A percentile compares a stretch with the other conserved stretches of the same genome.
Evolutionary conservation across 2,113 vertebrate genomes (phyloP).

Genomic region (Prochilodus magdalenae): DNA sequence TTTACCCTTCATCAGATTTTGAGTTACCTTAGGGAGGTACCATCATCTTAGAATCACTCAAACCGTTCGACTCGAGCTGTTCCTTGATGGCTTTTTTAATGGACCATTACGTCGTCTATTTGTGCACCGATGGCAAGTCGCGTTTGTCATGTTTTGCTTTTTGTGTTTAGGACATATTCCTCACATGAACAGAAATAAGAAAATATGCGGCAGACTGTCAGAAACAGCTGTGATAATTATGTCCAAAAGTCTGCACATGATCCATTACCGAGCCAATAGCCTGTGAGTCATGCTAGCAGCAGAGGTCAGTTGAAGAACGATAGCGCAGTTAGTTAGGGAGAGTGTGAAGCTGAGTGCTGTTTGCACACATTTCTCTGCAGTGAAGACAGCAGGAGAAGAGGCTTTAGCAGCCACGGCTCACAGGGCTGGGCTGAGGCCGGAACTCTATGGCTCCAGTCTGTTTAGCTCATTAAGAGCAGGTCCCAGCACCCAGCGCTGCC

Average conservation of each 20-base stretch:
- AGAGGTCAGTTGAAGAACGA: conserved; percentile 61
- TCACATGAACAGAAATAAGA: not conserved
- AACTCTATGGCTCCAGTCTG: conserved; percentile 20
- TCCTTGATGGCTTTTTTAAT: conserved; percentile 61
- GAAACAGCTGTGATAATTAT: conserved; percentile 56
- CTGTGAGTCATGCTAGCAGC: conserved; percentile 56
- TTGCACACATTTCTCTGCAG: conserved; percentile 37
- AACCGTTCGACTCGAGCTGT: conserved; percentile 35
- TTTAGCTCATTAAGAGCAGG: conserved; percentile 30
- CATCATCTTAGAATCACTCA: conserved; percentile 52
- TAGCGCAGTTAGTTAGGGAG: conserved; percentile 32
- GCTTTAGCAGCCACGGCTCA: conserved; percentile 25
- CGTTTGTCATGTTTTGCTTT: not conserved
- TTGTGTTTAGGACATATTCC: not conserved
- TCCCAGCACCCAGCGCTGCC: conserved; percentile 7
- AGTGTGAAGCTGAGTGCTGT: conserved; percentile 27
- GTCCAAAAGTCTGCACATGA: conserved; percentile 54
- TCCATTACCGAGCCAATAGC: conserved; percentile 61
- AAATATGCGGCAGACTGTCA: conserved; percentile 12
- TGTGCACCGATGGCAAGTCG: conserved; percentile 6
- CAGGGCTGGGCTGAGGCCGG: conserved; percentile 15
- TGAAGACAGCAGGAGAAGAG: conserved; percentile 24
- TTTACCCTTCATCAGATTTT: conserved; percentile 53
- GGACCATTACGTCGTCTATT: conserved; percentile 55
- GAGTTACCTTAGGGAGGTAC: conserved; percentile 54